A percentile compares a stretch with the other conserved stretches of the same genome.
Evolutionary conservation across 2,888 invertebrate genomes (phyloP).

Genomic region (Micropterix aruncella): DNA sequence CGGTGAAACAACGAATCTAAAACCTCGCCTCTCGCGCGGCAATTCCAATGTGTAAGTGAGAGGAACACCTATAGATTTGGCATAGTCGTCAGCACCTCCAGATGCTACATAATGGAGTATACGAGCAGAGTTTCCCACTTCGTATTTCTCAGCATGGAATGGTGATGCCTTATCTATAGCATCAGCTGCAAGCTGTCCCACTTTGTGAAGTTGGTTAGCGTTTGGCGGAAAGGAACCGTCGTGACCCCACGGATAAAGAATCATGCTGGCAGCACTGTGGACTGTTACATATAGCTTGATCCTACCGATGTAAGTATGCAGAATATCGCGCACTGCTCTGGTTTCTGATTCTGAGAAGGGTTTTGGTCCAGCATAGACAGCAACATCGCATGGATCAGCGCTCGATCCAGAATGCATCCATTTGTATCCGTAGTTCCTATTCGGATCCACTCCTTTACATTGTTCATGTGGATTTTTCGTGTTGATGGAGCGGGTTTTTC

Average conservation of each 20-base stretch:
- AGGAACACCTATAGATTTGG: too few relatives aligned
- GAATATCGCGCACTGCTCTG: slow-evolving; percentile 34
- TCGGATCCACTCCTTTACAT: slow-evolving; percentile 52
- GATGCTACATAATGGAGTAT: too few relatives aligned
- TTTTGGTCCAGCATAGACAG: slow-evolving; percentile 42
- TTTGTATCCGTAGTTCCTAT: slow-evolving; percentile 54
- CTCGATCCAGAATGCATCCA: slow-evolving; percentile 57
- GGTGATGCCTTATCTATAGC: slow-evolving; percentile 18
- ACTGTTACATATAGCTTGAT: slow-evolving; percentile 51
- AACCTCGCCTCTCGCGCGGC: too few relatives aligned
- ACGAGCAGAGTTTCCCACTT: too few relatives aligned
- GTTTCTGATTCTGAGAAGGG: slow-evolving; percentile 52
- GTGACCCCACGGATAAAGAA: slow-evolving; percentile 45
- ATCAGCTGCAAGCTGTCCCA: slow-evolving; percentile 14
- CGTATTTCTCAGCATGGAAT: slow-evolving; percentile 17
- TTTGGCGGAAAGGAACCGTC: slow-evolving; percentile 24
- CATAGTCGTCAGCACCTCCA: too few relatives aligned
- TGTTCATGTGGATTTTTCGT: slow-evolving; percentile 8
- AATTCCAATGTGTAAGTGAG: too few relatives aligned
- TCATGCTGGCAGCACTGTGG: slow-evolving; percentile 42
- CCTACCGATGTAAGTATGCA: slow-evolving; percentile 29
- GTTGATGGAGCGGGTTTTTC: slow-evolving; percentile 40
- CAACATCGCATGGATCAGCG: slow-evolving; percentile 39
- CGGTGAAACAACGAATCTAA: too few relatives aligned
- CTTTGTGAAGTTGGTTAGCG: slow-evolving; percentile 16